A percentile compares a stretch with the other conserved stretches of the same genome.
phyloP scores from a whole-genome alignment of 1,140 invertebrate species.

The Leptinotarsa undecemlineata region DNA sequence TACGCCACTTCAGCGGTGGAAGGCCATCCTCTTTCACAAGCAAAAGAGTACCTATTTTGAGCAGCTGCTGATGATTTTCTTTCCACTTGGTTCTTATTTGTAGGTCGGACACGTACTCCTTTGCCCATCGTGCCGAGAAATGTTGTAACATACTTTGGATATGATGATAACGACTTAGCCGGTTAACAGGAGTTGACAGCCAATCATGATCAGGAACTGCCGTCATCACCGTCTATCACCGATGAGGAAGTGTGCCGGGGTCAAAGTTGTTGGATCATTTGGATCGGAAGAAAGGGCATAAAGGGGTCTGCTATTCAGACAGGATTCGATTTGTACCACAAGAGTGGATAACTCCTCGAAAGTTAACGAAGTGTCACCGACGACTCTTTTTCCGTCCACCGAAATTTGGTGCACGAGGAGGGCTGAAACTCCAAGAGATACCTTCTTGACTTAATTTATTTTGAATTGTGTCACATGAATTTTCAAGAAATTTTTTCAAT shows the following conservation, averaged over 20 bases:
- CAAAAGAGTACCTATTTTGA: slow-evolving; percentile 49
- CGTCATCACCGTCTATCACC: slow-evolving; percentile 34
- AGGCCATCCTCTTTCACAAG: too few species aligned
- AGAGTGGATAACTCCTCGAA: slow-evolving; percentile 37
- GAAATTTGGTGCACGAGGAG: slow-evolving; percentile 53
- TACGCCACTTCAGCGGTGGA: too few species aligned
- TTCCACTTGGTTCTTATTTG: slow-evolving; percentile 42
- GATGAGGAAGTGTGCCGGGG: slow-evolving; percentile 40
- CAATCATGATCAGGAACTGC: background rate
- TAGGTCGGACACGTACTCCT: slow-evolving; percentile 41
- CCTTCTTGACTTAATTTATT: background rate
- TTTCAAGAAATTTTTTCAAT: slow-evolving; percentile 52
- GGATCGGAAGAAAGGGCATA: slow-evolving; percentile 34
- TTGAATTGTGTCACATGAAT: slow-evolving; percentile 21
- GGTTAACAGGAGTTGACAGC: background rate
- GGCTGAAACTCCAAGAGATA: slow-evolving; percentile 28
- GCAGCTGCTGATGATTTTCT: background rate
- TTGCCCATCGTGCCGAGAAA: slow-evolving; percentile 47
- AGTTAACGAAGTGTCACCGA: slow-evolving; percentile 28
- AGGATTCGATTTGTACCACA: slow-evolving; percentile 32
- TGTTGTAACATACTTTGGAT: slow-evolving; percentile 32
- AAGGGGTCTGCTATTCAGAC: slow-evolving; percentile 39
- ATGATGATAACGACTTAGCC: slow-evolving; percentile 23
- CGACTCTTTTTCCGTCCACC: slow-evolving; percentile 50
- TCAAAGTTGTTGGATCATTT: slow-evolving; percentile 34